Conservation (phyloP, 2,113 vertebrate species). For the human (Homo sapiens) region DNA sequence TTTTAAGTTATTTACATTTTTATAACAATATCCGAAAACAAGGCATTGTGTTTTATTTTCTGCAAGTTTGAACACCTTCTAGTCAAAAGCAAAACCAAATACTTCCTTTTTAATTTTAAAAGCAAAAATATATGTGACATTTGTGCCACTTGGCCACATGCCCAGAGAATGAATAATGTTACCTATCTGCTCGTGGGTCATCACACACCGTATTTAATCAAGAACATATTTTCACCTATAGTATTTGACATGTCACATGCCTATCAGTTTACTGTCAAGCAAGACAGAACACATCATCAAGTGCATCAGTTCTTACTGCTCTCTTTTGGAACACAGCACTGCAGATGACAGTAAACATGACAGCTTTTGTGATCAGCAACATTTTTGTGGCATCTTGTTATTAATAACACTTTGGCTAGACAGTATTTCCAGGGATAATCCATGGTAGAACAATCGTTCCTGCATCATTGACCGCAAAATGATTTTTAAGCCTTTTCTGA, state of each 20-base stretch:
- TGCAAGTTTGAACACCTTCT: background rate
- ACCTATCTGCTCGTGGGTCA: background rate
- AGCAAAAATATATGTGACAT: background rate
- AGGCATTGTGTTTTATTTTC: background rate
- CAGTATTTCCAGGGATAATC: background rate
- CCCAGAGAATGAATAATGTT: background rate
- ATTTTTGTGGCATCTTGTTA: conserved; percentile 27
- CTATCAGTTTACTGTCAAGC: conserved; percentile 33
- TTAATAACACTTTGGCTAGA: conserved; percentile 28
- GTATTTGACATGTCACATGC: background rate
- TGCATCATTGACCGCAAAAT: background rate
- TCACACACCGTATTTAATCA: background rate
- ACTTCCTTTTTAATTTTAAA: background rate
- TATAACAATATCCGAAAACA: background rate
- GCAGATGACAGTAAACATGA: conserved; percentile 45
- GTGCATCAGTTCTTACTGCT: background rate
- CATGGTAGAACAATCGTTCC: background rate
- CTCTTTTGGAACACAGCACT: background rate
- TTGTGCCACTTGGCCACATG: background rate
- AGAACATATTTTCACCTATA: background rate
- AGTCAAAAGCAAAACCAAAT: background rate
- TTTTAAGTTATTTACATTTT: background rate
- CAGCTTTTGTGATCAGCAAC: conserved; percentile 46
- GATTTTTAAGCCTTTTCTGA: conserved; percentile 42
- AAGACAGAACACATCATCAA: background rate